Base-by-base conservation (phyloP, 2,888 invertebrate genomes). In the Melanostoma scalare region DNA sequence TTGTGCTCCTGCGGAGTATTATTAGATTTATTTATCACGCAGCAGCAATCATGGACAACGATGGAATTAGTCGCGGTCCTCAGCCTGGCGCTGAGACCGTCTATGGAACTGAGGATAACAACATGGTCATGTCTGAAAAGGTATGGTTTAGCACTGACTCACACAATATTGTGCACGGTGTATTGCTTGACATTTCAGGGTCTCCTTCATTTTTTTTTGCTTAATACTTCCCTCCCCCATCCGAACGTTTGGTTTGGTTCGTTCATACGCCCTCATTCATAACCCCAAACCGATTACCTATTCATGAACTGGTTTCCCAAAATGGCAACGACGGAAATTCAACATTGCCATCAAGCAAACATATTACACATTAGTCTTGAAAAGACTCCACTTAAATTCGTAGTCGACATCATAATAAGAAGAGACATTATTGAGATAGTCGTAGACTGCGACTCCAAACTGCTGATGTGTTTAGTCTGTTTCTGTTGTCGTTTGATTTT, bases 41-140 rank as follows among this genome's bases (percentile, higher is more conserved):
- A 50, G 55, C 69, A 48, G 75, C 75, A 81, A 89, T 88, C 86
- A 90, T 90, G 90, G 90, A 90, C 85, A 89, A 89, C 89, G 90
- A 90, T 87, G 90, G 90, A 85, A 90, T 90, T 78, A 90, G 89
- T 86, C 88, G 89, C 63, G 90, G 89, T 85, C 91, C 89, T 89
- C 93, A 92, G 90, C 93, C 92, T 89, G 94, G 94, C 72, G 92
- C 92, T 86, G 98, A 98, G 93, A 97, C 96, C 46, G 95, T 98
- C 87, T 98, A 98, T 91, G 97, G 97, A 79, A 97, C 97, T 89
- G 98, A 98, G 91, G 98, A 98, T 92, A 96, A 96, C 92, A 96
- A 96, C 87, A 96, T 96, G 91, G 98, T 98, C 88, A 99, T 99
- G 99, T 98, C 99, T 9, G 99, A 99, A 92, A 99, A 97, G 93